Base-by-base conservation (phyloP, 2,797 vertebrate genomes). In the Bovichtus variegatus region DNA sequence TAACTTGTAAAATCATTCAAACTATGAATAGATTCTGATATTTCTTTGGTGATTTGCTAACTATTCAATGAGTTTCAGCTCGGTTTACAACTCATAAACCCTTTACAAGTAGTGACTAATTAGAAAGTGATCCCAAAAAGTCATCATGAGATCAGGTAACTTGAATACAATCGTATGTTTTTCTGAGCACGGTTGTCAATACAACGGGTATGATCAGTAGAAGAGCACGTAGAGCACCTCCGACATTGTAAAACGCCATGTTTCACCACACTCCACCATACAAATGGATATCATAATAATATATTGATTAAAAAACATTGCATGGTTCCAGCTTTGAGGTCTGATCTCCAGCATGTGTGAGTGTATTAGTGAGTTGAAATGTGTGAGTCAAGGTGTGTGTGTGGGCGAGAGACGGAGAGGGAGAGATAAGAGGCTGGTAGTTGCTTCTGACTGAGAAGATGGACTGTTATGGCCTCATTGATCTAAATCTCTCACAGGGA, bases 381-480 rank as follows among this genome's bases (percentile, higher is more conserved):
- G 70, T 57, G 73, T 36, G 55, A 46, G 60, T 55, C 38, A 44
- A 61, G 55, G 63, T 69, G 55, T 78, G 78, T 43, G 79, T 40
- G 74, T 58, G 74, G 12, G 58, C 36, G 72, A 50, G 69, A 58
- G 74, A 80, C 31, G 4, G 46, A 57, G 62, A 76, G 65, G 58
- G 59, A 71, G 80, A 79, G 82, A 87, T 86, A 85, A 83, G 86
- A 87, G 82, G 78, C 72, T 23, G 36, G 77, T 62, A 51, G 80
- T 78, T 87, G 74, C 75, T 85, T 82, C 90, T 87, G 87, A 83
- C 88, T 83, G 83, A 84, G 84, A 89, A 90, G 88, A 90, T 89
- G 76, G 87, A 88, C 87, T 78, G 86, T 84, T 89, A 85, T 62
- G 80, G 88, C 76, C 86, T 88, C 85, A 92, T 93, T 89, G 88